These are phyloP conservation scores for Perca fluviatilis DNA, from an alignment of 2,113 vertebrate genomes.

Conservation along the genomic window DNA sequence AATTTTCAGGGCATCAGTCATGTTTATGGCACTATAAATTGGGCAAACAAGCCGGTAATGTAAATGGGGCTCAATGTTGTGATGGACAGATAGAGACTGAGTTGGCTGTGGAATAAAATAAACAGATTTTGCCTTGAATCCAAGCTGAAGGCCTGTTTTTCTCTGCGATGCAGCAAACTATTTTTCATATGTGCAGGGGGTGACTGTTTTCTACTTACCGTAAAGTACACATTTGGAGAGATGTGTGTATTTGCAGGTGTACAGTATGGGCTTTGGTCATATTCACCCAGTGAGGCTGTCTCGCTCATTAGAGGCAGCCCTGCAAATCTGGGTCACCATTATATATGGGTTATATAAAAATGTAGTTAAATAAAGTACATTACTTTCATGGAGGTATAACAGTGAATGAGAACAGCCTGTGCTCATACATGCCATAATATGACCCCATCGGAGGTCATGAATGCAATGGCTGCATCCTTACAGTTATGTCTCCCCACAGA, in stretches of 20 bases:
- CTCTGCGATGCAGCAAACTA: neutral
- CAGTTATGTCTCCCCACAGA: conserved; percentile 8
- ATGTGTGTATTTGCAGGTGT: neutral
- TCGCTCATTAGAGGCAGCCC: neutral
- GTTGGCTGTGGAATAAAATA: conserved; percentile 15
- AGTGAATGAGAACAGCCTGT: too few relatives aligned
- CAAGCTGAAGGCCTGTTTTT: conserved; percentile 9
- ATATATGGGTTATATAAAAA: too few relatives aligned
- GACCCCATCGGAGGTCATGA: conserved; percentile 4
- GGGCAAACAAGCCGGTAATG: conserved; percentile 31
- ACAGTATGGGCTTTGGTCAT: neutral
- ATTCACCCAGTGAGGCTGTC: neutral
- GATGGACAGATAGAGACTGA: conserved; percentile 8
- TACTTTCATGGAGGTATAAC: too few relatives aligned
- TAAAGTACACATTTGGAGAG: conserved; percentile 5
- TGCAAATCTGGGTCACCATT: too few relatives aligned
- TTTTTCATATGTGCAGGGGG: neutral
- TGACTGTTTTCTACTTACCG: neutral
- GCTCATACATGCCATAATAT: neutral
- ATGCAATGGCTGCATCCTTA: conserved; percentile 3
- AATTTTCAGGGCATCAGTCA: conserved; percentile 23
- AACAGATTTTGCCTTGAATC: neutral
- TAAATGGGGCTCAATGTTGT: neutral
- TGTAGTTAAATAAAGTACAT: too few relatives aligned
- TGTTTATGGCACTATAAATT: conserved; percentile 32